Evolutionary conservation across 2,888 invertebrate genomes (phyloP).

Genomic region (Nowickia ferox): DNA sequence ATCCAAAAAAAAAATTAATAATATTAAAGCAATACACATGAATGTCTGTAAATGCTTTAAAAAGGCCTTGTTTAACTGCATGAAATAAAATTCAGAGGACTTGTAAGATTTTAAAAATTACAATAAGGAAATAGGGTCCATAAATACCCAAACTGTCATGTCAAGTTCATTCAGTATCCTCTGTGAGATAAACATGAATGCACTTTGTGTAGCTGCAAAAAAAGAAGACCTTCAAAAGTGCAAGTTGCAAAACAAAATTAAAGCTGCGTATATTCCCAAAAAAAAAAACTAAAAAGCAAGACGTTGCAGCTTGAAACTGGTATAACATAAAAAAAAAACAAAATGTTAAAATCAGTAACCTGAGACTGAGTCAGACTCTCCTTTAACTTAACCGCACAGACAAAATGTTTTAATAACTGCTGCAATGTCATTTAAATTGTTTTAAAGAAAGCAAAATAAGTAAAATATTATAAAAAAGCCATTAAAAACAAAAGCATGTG

Average conservation of each 20-base stretch:
- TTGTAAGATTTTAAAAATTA: constrained; percentile 13
- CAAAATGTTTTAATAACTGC: not conserved
- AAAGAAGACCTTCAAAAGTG: constrained; percentile 54
- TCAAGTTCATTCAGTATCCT: constrained; percentile 48
- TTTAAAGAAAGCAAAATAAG: not conserved
- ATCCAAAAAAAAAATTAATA: not conserved
- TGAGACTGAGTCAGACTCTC: not conserved
- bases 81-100: not conserved
- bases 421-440: not conserved
- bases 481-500: not conserved
- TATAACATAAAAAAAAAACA: constrained; percentile 31
- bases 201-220: not conserved
- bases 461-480: not conserved
- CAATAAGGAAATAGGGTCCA: constrained; percentile 26
- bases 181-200: not conserved
- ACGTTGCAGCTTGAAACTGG: constrained; percentile 30
- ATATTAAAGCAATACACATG: not conserved
- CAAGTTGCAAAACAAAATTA: constrained; percentile 35
- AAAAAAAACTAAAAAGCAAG: not conserved
- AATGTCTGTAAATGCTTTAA: not conserved
- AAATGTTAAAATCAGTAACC: not conserved
- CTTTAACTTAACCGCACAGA: not conserved
- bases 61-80: constrained; percentile 4
- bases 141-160: constrained; percentile 48
- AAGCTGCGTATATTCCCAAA: constrained; percentile 21